phyloP scores from a whole-genome alignment of 2,797 vertebrate genomes.

The Cetoscarus ocellatus region DNA sequence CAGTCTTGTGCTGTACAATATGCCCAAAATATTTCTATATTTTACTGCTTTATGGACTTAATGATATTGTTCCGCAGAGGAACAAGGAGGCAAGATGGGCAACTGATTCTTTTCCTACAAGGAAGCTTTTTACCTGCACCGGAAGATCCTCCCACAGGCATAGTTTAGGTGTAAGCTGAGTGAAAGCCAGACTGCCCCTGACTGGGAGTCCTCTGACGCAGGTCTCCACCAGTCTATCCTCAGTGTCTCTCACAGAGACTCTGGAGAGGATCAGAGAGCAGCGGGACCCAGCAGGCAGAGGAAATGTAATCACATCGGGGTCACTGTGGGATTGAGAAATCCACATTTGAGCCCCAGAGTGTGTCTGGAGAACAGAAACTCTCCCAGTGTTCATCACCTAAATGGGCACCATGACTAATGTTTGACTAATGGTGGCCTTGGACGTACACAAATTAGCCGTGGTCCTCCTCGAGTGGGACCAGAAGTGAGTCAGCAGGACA shows the following conservation, averaged over 20 bases:
- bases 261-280: conserved; percentile 4
- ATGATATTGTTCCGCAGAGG: not conserved
- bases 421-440: conserved; percentile 76
- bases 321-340: conserved; percentile 52
- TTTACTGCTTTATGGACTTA: not conserved
- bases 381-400: conserved; percentile 45
- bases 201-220: conserved; percentile 47
- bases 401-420: conserved; percentile 75
- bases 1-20: too few species aligned
- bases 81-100: not conserved
- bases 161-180: conserved; percentile 27
- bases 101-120: not conserved
- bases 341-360: conserved; percentile 25
- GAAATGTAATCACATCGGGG: conserved; percentile 42
- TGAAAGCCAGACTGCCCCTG: conserved; percentile 21
- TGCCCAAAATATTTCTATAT: too few species aligned
- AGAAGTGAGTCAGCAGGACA: conserved; percentile 74
- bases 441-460: conserved; percentile 51
- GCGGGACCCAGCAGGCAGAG: conserved; percentile 14
- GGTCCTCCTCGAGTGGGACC: conserved; percentile 38
- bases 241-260: not conserved
- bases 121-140: not conserved
- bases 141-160: conserved; percentile 23
- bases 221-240: conserved; percentile 8
- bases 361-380: conserved; percentile 52